phyloP scores from a whole-genome alignment of 2,888 invertebrate species.

The Drosophila anomelani region DNA sequence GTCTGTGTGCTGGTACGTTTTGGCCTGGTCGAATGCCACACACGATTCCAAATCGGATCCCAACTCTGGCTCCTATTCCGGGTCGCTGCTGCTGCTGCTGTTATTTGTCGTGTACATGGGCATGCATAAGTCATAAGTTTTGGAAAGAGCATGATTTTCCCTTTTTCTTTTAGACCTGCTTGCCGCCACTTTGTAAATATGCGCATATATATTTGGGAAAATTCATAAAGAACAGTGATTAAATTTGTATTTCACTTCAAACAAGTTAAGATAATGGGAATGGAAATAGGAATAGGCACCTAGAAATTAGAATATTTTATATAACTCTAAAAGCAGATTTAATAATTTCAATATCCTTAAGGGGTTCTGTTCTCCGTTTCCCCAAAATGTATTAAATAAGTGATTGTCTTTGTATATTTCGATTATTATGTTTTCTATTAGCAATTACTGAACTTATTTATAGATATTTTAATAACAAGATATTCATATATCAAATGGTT shows the following conservation, averaged over 20 bases:
- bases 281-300: background rate
- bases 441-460: too few relatives aligned
- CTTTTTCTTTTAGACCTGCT: slow-evolving; percentile 29
- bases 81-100: slow-evolving; percentile 44
- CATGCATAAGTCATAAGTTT: slow-evolving; percentile 65
- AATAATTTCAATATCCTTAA: background rate
- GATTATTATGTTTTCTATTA: too few relatives aligned
- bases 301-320: background rate
- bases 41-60: slow-evolving; percentile 53
- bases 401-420: too few relatives aligned
- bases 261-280: background rate
- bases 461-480: too few relatives aligned
- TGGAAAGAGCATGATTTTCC: slow-evolving; percentile 50
- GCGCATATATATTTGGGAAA: slow-evolving; percentile 18
- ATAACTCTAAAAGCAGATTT: background rate
- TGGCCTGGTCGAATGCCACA: slow-evolving; percentile 62
- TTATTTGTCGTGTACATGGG: slow-evolving; percentile 65
- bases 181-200: slow-evolving; percentile 26
- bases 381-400: background rate
- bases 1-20: slow-evolving; percentile 20
- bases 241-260: background rate
- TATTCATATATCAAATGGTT: too few relatives aligned
- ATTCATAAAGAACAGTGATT: slow-evolving; percentile 7
- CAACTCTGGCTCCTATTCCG: slow-evolving; percentile 7
- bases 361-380: background rate